These are phyloP conservation scores for Muntiacus muntjak DNA, from an alignment of 2,113 vertebrate species.

Conservation along the genomic window DNA sequence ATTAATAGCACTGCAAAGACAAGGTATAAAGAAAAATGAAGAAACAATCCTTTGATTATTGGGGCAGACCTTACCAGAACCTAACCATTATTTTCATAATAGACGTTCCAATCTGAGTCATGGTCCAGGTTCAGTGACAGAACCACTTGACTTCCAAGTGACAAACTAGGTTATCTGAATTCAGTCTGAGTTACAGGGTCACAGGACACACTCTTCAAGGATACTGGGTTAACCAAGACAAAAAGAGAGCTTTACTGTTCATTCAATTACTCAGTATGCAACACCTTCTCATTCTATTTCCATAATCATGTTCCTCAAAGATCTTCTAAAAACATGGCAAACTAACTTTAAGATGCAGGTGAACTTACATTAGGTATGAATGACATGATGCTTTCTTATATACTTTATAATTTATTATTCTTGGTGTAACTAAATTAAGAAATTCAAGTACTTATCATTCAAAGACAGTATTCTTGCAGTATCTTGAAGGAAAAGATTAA, in stretches of 20 bases:
- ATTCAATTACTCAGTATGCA: neutral
- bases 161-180: neutral
- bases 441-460: neutral
- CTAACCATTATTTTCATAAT: neutral
- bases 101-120: neutral
- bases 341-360: neutral
- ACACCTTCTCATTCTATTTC: neutral
- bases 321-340: neutral
- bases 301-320: neutral
- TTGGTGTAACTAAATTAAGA: neutral
- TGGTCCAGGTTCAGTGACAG: neutral
- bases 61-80: neutral
- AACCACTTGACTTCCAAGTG: neutral
- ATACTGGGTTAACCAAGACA: neutral
- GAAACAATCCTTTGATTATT: neutral
- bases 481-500: neutral
- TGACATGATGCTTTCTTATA: neutral
- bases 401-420: neutral
- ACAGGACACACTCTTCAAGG: neutral
- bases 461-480: neutral
- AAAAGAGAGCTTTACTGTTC: neutral
- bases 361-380: neutral
- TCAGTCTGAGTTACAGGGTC: neutral
- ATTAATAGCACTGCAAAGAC: conserved; percentile 68
- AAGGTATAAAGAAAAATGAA: conserved; percentile 41